A percentile compares a stretch with the other conserved stretches of the same genome.
Conservation (phyloP, 2,797 vertebrate species). For the Merluccius polli region DNA sequence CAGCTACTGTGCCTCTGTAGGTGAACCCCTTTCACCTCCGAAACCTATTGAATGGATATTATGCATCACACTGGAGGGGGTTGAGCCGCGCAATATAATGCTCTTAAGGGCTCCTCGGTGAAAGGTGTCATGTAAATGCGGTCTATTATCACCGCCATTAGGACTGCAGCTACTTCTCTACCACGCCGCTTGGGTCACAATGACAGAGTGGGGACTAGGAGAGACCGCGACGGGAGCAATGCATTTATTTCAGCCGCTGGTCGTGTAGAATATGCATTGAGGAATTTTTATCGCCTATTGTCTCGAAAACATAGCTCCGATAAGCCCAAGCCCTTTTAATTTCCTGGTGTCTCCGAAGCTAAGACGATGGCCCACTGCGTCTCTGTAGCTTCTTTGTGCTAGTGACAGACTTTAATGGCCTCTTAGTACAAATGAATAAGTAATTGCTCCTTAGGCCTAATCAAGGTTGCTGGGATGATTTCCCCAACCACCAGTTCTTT, state of each 20-base stretch:
- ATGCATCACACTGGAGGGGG: slow-evolving; percentile 39
- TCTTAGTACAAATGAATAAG: slow-evolving; percentile 47
- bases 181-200: slow-evolving; percentile 38
- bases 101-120: slow-evolving; percentile 55
- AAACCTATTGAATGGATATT: slow-evolving; percentile 48
- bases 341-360: slow-evolving; percentile 49
- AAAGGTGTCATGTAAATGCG: slow-evolving; percentile 66
- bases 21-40: slow-evolving; percentile 29
- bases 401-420: slow-evolving; percentile 20
- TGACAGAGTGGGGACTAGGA: slow-evolving; percentile 35
- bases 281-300: slow-evolving; percentile 61
- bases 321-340: slow-evolving; percentile 43
- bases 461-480: slow-evolving; percentile 56
- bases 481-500: slow-evolving; percentile 46
- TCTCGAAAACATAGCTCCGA: slow-evolving; percentile 50
- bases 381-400: slow-evolving; percentile 29
- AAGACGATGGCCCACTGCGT: slow-evolving; percentile 45
- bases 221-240: slow-evolving; percentile 26
- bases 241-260: slow-evolving; percentile 40
- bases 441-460: slow-evolving; percentile 55
- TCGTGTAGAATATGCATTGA: slow-evolving; percentile 44
- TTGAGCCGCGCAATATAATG: slow-evolving; percentile 50
- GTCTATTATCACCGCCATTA: slow-evolving; percentile 57
- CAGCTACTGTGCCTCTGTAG: slow-evolving; percentile 32
- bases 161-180: slow-evolving; percentile 27